A percentile compares a stretch with the other conserved stretches of the same genome.
Conservation (phyloP, 2,113 vertebrate species). For the Excalfactoria chinensis region DNA sequence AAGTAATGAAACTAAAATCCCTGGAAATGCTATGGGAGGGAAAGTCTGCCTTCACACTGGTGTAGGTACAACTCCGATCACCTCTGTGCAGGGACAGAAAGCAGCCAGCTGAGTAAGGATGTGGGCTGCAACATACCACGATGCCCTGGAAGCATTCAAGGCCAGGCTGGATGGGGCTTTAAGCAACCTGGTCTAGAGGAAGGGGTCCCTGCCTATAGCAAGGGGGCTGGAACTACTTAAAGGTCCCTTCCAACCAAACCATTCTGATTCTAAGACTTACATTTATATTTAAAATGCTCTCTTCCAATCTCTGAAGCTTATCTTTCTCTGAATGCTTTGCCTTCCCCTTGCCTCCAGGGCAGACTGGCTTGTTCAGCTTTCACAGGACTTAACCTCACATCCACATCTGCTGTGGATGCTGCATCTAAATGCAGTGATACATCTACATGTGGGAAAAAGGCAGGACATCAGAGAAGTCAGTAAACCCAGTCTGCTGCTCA, state of each 20-base stretch:
- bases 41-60: not conserved
- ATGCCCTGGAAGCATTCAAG: too few species aligned
- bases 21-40: not conserved
- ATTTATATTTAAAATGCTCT: conserved; percentile 8
- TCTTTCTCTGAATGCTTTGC: not conserved
- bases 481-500: not conserved
- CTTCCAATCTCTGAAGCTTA: conserved; percentile 13
- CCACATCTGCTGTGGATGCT: not conserved
- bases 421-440: not conserved
- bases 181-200: too few species aligned
- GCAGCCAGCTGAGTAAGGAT: not conserved
- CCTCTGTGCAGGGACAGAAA: not conserved
- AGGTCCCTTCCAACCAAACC: too few species aligned
- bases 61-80: not conserved
- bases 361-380: not conserved
- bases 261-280: not conserved
- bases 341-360: not conserved
- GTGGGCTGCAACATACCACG: not conserved
- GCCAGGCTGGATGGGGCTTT: too few species aligned
- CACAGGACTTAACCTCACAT: not conserved
- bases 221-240: too few species aligned
- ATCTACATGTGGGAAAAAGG: accelerated
- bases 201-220: too few species aligned
- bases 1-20: not conserved
- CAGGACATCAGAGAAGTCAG: not conserved